These are phyloP conservation scores for Leptocoma aspasia DNA, from an alignment of 2,113 vertebrate species.

Conservation along the genomic window DNA sequence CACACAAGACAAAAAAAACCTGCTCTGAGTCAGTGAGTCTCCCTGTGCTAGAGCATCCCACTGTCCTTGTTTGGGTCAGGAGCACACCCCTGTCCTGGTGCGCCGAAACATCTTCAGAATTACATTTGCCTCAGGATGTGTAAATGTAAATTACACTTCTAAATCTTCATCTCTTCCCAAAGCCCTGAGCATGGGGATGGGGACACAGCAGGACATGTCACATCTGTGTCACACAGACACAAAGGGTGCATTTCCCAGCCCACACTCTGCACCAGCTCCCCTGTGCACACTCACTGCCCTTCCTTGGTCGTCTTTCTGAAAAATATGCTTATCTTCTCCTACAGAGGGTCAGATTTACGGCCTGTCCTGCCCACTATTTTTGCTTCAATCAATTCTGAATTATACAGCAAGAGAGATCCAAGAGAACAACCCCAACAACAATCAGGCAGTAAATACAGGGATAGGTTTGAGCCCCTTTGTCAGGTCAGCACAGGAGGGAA, in stretches of 20 bases:
- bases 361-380: background rate
- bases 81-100: background rate
- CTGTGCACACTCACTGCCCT: background rate
- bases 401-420: background rate
- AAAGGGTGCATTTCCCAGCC: rapidly evolving
- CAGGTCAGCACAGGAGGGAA: background rate
- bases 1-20: background rate
- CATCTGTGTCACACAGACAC: background rate
- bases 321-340: background rate
- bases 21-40: background rate
- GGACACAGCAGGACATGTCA: rapidly evolving
- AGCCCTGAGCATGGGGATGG: background rate
- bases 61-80: background rate
- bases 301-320: background rate
- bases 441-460: background rate
- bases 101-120: background rate
- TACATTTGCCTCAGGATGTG: background rate
- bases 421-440: background rate
- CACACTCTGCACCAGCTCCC: background rate
- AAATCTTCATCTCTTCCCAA: background rate
- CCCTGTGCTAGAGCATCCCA: background rate
- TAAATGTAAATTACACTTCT: background rate
- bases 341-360: background rate
- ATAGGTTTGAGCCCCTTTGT: background rate
- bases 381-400: background rate